These are phyloP conservation scores for Sminthurides aquaticus DNA, from an alignment of 2,888 invertebrate genomes.

Conservation along the genomic window DNA sequence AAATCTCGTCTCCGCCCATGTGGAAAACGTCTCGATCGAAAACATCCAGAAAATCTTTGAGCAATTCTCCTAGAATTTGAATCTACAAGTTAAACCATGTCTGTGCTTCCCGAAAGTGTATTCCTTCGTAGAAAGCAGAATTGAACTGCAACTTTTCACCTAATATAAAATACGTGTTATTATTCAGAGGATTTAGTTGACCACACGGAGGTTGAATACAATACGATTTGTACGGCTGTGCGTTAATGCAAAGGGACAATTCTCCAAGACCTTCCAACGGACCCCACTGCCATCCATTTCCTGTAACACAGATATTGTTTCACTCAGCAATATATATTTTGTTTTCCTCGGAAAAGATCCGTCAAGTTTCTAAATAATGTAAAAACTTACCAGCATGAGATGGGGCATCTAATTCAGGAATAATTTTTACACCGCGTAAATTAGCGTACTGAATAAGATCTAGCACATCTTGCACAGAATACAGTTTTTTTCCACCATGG, in stretches of 20 bases:
- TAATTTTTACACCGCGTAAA: conserved; percentile 49
- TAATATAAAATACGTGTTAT: conserved; percentile 41
- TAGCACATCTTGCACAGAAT: conserved; percentile 56
- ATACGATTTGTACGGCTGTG: conserved; percentile 61
- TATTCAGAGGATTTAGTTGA: conserved; percentile 44
- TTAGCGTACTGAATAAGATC: conserved; percentile 51
- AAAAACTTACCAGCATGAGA: conserved; percentile 37
- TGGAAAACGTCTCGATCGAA: conserved; percentile 49
- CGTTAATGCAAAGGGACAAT: conserved; percentile 70
- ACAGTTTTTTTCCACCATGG: conserved; percentile 56
- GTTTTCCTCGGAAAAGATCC: background rate
- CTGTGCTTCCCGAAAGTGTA: background rate
- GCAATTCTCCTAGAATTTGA: conserved; percentile 52
- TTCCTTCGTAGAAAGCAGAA: no score
- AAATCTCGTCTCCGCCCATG: conserved; percentile 60
- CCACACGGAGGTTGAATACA: conserved; percentile 75
- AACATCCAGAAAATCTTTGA: conserved; percentile 64
- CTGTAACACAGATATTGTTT: conserved; percentile 24
- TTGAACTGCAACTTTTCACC: no score
- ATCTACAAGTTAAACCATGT: background rate
- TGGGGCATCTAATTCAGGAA: conserved; percentile 45
- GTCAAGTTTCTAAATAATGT: no score
- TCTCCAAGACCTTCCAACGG: conserved; percentile 59
- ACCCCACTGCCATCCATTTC: conserved; percentile 45
- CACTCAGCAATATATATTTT: background rate